Evolutionary conservation across 2,113 vertebrate genomes (phyloP).

Genomic region (Anolis carolinensis): DNA sequence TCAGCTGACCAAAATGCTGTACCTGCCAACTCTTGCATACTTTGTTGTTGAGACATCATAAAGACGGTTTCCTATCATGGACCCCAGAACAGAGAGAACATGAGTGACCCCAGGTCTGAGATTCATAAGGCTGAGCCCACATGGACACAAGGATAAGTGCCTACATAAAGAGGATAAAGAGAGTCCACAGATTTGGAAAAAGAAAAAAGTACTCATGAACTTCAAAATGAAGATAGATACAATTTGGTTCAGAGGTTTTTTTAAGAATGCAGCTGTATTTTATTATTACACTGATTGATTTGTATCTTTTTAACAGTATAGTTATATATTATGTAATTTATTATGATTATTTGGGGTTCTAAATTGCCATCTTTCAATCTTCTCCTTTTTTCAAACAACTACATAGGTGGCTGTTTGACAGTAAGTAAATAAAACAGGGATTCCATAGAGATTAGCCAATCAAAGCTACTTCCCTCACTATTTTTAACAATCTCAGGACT

Average conservation of each 20-base stretch:
- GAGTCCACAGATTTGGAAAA: neutral
- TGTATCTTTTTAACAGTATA: neutral
- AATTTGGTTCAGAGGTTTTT: neutral
- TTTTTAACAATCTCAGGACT: constrained; percentile 1
- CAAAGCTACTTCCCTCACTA: neutral
- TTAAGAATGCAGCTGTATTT: neutral
- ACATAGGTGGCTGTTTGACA: neutral
- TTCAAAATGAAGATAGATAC: neutral
- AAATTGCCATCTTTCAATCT: neutral
- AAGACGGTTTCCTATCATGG: no score
- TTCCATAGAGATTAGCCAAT: neutral
- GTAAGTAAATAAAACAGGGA: neutral
- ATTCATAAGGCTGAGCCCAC: no score
- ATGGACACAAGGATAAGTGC: neutral
- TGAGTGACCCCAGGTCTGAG: no score
- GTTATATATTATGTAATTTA: neutral
- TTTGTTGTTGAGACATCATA: no score
- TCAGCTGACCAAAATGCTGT: no score
- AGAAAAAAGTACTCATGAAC: neutral
- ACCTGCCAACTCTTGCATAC: no score
- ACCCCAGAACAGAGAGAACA: no score
- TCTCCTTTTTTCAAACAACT: neutral
- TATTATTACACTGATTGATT: neutral
- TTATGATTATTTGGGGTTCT: neutral
- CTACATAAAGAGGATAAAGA: neutral